Evolutionary conservation across 2,888 invertebrate species (phyloP), one percentile per base, ranked within the genome.

Genomic region (Camponotus fellah): DNA sequence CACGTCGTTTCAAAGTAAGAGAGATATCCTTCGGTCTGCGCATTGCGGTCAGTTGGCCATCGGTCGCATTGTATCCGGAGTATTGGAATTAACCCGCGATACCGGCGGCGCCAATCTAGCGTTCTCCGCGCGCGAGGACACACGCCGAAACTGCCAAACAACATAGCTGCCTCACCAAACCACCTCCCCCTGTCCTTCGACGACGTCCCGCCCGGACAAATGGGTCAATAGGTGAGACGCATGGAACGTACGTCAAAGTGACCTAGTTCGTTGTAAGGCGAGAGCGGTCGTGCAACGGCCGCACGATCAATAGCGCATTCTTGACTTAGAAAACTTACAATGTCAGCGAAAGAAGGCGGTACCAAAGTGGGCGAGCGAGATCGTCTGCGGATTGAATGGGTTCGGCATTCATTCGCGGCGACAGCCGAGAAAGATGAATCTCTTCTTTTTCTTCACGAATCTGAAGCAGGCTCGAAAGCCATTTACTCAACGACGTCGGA

Each of bases 261-360:
- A 89, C 88, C 91, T 83, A 91, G 85, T 90, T 91, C 62, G 86
- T 60, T 68, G 74, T 80, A 85, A 91, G 85, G 83, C 75, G 85
- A 80, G 60, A 76, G 62, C 56, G 56, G 71, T 69, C 66, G 68
- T 82, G 53, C 46, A 71, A 80, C 69, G 83, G 68, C 74, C 75
- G 53, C 80, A 69, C 82, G 90, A 91, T 91, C 91, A 83, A 91
- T 91, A 88, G 85, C 43, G 84, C 84, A 91, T 91, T 91, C 91
- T 91, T 90, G 91, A 90, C 90, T 90, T 87, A 86, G 90, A 90
- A 90, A 91, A 90, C 85, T 75, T 86, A 91, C 91, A 86, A 89
- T 86, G 87, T 90, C 90, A 91, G 90, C 87, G 81, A 4, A 43
- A 49, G 49, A 62, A 69, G 64, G 17, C 37, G 62, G 14, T n/a